These are phyloP conservation scores for Solenopsis invicta DNA, from an alignment of 1,140 invertebrate genomes.

Conservation along the genomic window DNA sequence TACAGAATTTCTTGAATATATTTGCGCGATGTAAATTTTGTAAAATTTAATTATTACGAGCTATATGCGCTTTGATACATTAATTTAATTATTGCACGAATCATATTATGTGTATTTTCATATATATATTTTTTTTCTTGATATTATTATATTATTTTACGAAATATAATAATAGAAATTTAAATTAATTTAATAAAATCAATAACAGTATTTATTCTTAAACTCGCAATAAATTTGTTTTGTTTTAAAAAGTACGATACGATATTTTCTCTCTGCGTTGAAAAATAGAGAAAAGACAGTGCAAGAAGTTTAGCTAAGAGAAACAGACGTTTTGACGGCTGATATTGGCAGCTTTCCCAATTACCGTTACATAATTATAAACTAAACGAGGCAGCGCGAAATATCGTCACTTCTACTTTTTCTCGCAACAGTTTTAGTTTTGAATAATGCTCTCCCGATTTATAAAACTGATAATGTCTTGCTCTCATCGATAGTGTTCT, in stretches of 20 bases:
- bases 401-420: not conserved
- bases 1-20: not conserved
- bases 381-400: not conserved
- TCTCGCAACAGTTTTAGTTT: not conserved
- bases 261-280: no score
- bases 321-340: no score
- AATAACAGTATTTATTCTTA: constrained; percentile 12
- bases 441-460: not conserved
- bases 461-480: not conserved
- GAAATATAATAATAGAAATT: no score
- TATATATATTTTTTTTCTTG: not conserved
- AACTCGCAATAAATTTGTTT: not conserved
- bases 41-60: not conserved
- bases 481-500: not conserved
- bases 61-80: not conserved
- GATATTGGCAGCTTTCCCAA: not conserved
- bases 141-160: not conserved
- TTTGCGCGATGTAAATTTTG: not conserved
- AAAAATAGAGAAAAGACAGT: no score
- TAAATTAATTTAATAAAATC: no score
- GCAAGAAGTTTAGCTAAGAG: no score
- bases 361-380: not conserved
- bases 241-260: not conserved
- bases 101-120: no score
- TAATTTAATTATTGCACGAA: not conserved